Conservation (phyloP, 92 coral and sea anemone species). For the Ricordea florida region DNA sequence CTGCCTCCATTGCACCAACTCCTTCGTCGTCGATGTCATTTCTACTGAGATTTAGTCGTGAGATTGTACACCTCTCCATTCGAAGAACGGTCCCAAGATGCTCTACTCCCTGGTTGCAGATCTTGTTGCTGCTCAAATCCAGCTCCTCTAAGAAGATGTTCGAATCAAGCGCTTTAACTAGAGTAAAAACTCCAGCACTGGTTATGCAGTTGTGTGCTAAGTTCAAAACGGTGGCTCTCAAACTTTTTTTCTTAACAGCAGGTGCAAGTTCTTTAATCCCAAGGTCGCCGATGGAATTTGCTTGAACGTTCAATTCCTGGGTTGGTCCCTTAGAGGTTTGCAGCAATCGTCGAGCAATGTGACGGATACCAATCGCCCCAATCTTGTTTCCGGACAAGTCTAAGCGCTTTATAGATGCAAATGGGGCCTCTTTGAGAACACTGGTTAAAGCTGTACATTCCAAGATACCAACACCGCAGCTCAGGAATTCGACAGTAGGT, state of each 20-base stretch:
- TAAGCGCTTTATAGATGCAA: slow-evolving; percentile 3
- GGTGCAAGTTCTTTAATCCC: slow-evolving; percentile 10
- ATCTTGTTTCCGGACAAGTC: slow-evolving; percentile 22
- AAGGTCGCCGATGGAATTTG: neutral
- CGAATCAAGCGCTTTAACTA: neutral
- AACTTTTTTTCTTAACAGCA: slow-evolving; percentile 14
- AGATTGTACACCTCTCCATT: neutral
- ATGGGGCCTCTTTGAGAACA: slow-evolving; percentile 2
- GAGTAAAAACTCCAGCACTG: neutral
- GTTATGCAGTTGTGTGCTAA: slow-evolving; percentile 11
- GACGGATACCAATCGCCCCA: slow-evolving; percentile 4
- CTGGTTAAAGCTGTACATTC: slow-evolving; percentile 17
- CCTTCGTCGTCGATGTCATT: slow-evolving; percentile 30
- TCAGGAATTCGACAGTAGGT: slow-evolving; percentile 6
- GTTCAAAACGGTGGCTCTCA: slow-evolving; percentile 1
- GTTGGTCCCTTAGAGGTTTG: slow-evolving; percentile 21
- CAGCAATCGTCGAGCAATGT: neutral
- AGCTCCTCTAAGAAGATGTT: slow-evolving; percentile 8
- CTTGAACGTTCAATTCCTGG: neutral
- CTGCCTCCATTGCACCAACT: neutral
- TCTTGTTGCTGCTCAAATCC: slow-evolving; percentile 8
- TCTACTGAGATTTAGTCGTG: neutral
- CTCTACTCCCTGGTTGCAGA: slow-evolving; percentile 3
- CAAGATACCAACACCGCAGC: neutral
- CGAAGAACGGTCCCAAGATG: slow-evolving; percentile 2